phyloP scores from a whole-genome alignment of 2,888 invertebrate species.

The Laothoe populi region DNA sequence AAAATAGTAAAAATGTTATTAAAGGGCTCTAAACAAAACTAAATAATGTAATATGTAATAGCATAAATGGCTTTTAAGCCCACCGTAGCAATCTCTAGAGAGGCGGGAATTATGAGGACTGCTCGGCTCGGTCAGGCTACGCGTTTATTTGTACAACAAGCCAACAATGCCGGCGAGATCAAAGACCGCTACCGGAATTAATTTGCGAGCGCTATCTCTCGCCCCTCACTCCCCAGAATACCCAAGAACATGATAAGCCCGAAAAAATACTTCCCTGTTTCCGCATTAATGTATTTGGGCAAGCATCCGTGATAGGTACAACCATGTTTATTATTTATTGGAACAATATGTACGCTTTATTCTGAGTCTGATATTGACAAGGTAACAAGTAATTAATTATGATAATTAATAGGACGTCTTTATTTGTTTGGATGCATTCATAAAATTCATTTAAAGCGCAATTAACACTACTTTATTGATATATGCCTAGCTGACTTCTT shows the following conservation, averaged over 20 bases:
- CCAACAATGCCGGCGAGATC: constrained; percentile 74
- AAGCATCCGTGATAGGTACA: constrained; percentile 35
- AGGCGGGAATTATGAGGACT: constrained; percentile 52
- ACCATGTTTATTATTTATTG: neutral
- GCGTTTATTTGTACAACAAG: constrained; percentile 71
- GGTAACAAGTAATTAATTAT: neutral
- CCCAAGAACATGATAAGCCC: constrained; percentile 54
- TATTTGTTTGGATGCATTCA: neutral
- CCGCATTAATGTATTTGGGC: constrained; percentile 43
- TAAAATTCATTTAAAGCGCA: no score
- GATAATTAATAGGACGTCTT: neutral
- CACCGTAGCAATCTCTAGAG: constrained; percentile 49
- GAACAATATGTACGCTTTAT: neutral
- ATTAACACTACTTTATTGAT: no score
- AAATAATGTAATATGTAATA: constrained; percentile 54
- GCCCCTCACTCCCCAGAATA: constrained; percentile 42
- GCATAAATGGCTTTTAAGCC: constrained; percentile 55
- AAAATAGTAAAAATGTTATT: no score
- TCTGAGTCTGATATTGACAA: neutral
- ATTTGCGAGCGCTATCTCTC: constrained; percentile 72
- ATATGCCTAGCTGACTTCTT: no score
- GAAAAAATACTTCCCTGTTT: constrained; percentile 60
- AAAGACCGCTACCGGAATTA: constrained; percentile 74
- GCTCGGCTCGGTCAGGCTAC: constrained; percentile 40
- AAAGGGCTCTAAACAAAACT: constrained; percentile 1